A percentile compares a stretch with the other conserved stretches of the same genome.
Conservation (phyloP, 2,888 invertebrate species). For the Rhagonycha lutea region DNA sequence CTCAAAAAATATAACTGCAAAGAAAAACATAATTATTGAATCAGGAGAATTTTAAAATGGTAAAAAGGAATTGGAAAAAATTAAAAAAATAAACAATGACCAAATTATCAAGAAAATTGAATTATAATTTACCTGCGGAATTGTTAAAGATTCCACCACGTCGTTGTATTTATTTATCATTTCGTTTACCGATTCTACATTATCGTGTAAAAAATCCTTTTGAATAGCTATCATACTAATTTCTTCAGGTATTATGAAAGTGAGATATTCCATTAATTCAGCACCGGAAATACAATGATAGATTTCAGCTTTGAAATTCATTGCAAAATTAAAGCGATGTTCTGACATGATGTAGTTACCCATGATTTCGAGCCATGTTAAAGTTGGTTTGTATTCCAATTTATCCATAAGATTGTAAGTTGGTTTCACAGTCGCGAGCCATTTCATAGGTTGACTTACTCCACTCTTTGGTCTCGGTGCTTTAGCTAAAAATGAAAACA, state of each 20-base stretch:
- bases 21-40: neutral
- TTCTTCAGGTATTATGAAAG: conserved; percentile 60
- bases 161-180: conserved; percentile 70
- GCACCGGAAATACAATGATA: conserved; percentile 74
- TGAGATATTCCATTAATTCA: conserved; percentile 74
- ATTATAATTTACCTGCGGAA: conserved; percentile 65
- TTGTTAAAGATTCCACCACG: conserved; percentile 66
- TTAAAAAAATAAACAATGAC: too few species aligned
- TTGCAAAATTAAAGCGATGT: conserved; percentile 65
- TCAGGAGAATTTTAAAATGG: too few species aligned
- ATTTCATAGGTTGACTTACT: conserved; percentile 30
- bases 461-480: conserved; percentile 19
- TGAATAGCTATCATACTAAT: conserved; percentile 64
- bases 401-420: conserved; percentile 41
- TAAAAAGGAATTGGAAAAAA: too few species aligned
- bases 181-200: conserved; percentile 63
- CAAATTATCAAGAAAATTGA: neutral
- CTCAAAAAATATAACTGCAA: conserved; percentile 68
- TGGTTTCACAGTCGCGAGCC: conserved; percentile 33
- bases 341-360: conserved; percentile 71
- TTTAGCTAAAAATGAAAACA: conserved; percentile 9
- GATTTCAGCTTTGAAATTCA: conserved; percentile 69
- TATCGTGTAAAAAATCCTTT: conserved; percentile 66
- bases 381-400: conserved; percentile 41
- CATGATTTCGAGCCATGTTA: conserved; percentile 73